phyloP scores from a whole-genome alignment of 2,113 vertebrate species.

The Cebus imitator region DNA sequence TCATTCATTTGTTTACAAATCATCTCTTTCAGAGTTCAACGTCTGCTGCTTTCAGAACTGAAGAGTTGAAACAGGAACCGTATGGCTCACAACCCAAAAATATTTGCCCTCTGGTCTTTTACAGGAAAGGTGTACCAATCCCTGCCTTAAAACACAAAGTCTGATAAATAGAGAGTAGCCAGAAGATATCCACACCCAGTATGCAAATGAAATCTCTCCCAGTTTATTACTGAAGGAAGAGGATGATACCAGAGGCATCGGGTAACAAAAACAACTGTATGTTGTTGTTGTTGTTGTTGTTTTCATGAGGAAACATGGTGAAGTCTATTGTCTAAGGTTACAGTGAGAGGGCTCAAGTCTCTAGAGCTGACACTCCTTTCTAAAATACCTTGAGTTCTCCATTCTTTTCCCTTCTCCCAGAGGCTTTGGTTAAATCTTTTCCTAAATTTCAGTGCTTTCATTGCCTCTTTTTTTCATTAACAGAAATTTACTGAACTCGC shows the following conservation, averaged over 20 bases:
- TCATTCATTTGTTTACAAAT: not conserved
- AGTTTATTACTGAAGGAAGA: not conserved
- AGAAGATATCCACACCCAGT: not conserved
- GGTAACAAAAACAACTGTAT: not conserved
- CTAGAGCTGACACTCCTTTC: not conserved
- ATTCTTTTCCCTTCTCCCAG: not conserved
- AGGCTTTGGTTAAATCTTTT: slow-evolving; percentile 26
- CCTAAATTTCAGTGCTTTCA: slow-evolving; percentile 11
- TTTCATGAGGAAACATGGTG: not conserved
- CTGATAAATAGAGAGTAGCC: not conserved
- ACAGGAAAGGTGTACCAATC: not conserved
- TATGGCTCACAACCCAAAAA: not conserved
- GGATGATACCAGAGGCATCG: not conserved
- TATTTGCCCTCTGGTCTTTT: not conserved
- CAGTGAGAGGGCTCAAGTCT: not conserved
- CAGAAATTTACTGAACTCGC: slow-evolving; percentile 8
- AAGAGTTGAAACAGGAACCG: not conserved
- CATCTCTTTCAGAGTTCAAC: not conserved
- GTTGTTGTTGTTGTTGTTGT: not conserved
- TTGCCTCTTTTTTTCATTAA: slow-evolving; percentile 1
- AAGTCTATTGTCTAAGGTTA: not conserved
- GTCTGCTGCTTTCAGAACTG: not conserved
- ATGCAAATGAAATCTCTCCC: not conserved
- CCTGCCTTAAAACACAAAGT: not conserved
- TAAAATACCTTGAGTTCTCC: not conserved